Evolutionary conservation across 2,888 invertebrate species (phyloP).

Genomic region (Rhynchonema sp.): DNA sequence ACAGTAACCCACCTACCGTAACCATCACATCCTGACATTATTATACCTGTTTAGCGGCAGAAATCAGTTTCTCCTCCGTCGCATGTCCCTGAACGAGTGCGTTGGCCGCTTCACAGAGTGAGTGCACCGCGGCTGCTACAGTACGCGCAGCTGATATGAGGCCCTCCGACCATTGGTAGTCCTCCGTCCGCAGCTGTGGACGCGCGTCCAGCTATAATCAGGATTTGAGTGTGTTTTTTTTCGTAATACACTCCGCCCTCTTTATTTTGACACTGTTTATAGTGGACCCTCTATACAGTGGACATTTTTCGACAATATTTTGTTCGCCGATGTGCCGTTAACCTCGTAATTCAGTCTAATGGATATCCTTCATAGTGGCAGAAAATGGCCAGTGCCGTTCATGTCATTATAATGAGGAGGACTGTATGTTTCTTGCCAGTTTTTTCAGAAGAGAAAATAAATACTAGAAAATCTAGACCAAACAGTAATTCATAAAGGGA

Average conservation of each 20-base stretch:
- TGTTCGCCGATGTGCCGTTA: not conserved
- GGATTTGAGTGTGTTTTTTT: not conserved
- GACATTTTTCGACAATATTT: too few species aligned
- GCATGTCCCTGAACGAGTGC: conserved; percentile 50
- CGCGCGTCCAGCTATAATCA: conserved; percentile 5
- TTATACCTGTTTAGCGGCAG: conserved; percentile 54
- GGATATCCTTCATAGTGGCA: too few species aligned
- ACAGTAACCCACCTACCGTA: too few species aligned
- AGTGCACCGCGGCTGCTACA: conserved; percentile 92
- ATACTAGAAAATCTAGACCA: too few species aligned
- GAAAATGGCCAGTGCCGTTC: too few species aligned
- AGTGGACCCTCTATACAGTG: too few species aligned
- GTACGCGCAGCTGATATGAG: conserved; percentile 48
- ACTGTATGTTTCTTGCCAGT: too few species aligned
- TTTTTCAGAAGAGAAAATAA: too few species aligned
- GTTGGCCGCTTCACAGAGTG: conserved; percentile 90
- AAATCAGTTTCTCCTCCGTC: conserved; percentile 76
- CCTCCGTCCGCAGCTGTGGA: conserved; percentile 9
- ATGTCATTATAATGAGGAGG: too few species aligned
- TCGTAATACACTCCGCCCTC: not conserved
- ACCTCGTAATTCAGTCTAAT: too few species aligned
- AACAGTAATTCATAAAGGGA: not conserved
- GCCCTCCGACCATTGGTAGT: conserved; percentile 27
- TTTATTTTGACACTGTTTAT: too few species aligned
- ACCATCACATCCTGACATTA: not conserved